Conservation (phyloP, 2,888 invertebrate genomes). For the Lasioglossum malachurum region DNA sequence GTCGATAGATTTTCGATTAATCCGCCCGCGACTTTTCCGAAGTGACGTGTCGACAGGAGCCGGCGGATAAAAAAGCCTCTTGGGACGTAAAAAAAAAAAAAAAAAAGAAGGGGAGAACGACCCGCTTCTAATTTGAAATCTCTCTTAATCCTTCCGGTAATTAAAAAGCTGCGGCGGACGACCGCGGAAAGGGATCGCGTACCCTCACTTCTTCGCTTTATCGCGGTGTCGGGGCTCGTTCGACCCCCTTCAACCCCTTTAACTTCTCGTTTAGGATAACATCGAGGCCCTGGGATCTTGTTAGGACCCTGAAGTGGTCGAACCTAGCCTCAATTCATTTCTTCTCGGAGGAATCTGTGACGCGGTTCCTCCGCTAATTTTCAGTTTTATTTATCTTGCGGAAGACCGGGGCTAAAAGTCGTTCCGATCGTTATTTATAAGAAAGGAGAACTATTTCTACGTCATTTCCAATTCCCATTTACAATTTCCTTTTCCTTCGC, state of each 20-base stretch:
- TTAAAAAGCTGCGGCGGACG: constrained; percentile 58
- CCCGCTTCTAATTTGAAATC: constrained; percentile 56
- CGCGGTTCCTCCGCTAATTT: background rate
- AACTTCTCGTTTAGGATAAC: constrained; percentile 25
- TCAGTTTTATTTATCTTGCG: background rate
- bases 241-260: constrained; percentile 16
- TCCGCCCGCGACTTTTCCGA: constrained; percentile 6
- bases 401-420: background rate
- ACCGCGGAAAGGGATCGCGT: constrained; percentile 54
- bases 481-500: background rate
- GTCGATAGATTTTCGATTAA: constrained; percentile 22
- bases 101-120: background rate
- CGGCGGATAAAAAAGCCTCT: background rate
- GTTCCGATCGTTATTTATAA: too few species aligned
- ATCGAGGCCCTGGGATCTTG: background rate
- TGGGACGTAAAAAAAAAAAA: background rate
- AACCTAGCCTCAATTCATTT: background rate
- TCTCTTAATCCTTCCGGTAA: constrained; percentile 57
- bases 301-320: background rate
- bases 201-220: constrained; percentile 7
- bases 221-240: background rate
- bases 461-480: too few species aligned
- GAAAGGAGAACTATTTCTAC: too few species aligned
- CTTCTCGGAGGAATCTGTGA: background rate
- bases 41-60: constrained; percentile 16